Percentiles rank a stretch among this genome's conserved stretches.
phyloP scores from a whole-genome alignment of 1,140 invertebrate species.

The Capitella teleta region DNA sequence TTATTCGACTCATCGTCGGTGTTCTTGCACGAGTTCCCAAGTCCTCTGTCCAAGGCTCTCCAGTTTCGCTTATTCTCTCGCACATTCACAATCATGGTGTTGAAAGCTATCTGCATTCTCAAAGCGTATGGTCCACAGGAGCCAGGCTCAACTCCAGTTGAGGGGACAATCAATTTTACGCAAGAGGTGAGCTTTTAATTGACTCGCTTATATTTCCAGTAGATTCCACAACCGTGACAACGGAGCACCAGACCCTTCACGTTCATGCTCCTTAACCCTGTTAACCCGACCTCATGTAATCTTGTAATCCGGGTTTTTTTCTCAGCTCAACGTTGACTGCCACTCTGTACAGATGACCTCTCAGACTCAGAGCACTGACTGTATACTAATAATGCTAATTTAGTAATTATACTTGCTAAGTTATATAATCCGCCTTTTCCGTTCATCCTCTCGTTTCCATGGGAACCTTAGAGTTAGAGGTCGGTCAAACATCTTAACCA shows the following conservation, averaged over 20 bases:
- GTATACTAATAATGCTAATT: too few species aligned
- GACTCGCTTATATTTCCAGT: background rate
- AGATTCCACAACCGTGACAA: background rate
- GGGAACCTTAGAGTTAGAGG: too few species aligned
- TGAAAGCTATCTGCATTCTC: conserved; percentile 73
- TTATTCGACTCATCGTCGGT: background rate
- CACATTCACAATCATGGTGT: conserved; percentile 4
- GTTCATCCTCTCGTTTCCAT: too few species aligned
- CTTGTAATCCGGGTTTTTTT: background rate
- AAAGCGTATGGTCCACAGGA: conserved; percentile 52
- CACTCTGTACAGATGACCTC: background rate
- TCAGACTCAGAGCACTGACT: background rate
- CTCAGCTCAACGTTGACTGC: background rate
- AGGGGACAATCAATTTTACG: conserved; percentile 65
- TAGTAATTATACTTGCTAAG: too few species aligned
- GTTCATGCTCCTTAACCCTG: background rate
- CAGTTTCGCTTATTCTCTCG: background rate
- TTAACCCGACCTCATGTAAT: background rate
- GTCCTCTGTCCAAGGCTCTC: background rate
- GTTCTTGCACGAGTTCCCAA: background rate
- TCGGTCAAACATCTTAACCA: too few species aligned
- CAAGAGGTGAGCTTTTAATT: conserved; percentile 50
- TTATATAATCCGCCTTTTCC: too few species aligned
- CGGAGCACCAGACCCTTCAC: background rate
- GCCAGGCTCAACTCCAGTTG: too few species aligned